Evolutionary conservation across 2,888 invertebrate species (phyloP).

Genomic region (Rhyacophila evoluta): DNA sequence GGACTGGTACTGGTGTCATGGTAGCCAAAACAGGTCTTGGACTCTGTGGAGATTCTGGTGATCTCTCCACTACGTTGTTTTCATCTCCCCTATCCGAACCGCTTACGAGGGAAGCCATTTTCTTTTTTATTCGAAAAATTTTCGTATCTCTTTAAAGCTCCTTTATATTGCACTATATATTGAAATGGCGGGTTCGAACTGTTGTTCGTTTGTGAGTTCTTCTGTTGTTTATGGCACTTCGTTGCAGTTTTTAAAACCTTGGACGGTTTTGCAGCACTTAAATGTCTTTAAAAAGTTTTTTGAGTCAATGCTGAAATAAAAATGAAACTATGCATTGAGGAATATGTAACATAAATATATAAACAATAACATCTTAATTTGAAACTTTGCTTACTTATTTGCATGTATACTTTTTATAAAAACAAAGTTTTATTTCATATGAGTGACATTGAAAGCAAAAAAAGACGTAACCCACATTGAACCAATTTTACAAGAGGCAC

Average conservation of each 20-base stretch:
- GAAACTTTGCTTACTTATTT: not conserved
- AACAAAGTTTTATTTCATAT: too few species aligned
- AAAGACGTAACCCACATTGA: too few species aligned
- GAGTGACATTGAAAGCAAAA: too few species aligned
- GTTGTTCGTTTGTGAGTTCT: conserved; percentile 16
- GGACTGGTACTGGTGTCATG: conserved; percentile 89
- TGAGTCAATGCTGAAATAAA: conserved; percentile 13
- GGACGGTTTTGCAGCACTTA: not conserved
- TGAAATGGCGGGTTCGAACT: not conserved
- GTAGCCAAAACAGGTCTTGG: conserved; percentile 84
- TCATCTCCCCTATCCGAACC: conserved; percentile 51
- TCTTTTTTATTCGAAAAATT: conserved; percentile 59
- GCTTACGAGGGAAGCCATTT: conserved; percentile 57
- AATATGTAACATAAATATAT: not conserved
- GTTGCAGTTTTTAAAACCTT: conserved; percentile 42
- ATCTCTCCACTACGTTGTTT: conserved; percentile 57
- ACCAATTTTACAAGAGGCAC: too few species aligned
- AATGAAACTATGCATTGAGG: conserved; percentile 13
- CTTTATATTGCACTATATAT: conserved; percentile 33
- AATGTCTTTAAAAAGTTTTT: not conserved
- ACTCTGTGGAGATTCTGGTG: conserved; percentile 72
- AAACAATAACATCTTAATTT: not conserved
- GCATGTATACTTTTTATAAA: not conserved
- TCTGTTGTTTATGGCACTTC: conserved; percentile 53
- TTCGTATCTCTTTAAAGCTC: conserved; percentile 54